Evolutionary conservation across 1,140 invertebrate genomes (phyloP), one percentile per base, ranked within the genome.

Genomic region (Linepithema humile): DNA sequence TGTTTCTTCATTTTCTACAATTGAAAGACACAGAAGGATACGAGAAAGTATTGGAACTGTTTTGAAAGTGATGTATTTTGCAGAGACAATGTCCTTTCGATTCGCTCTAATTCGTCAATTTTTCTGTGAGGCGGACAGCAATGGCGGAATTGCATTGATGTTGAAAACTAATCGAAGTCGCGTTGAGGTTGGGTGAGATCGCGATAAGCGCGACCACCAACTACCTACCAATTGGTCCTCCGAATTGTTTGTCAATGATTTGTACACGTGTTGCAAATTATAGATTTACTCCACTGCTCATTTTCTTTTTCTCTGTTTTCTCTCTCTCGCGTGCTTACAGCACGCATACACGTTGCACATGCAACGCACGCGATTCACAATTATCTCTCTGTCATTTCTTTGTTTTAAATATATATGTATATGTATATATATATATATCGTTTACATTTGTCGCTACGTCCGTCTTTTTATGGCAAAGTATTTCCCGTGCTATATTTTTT

Each of bases 221-320:
- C 67, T 59, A 73, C 20, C 78, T 45, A 75, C 73, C 73, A 50
- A 82, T 80, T 84, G 73, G 82, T 84, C 82, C 82, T 77, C 74
- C 73, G 73, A 78, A 59, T 82, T 74, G 82, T 64, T 72, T 50
- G 20, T 86, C 50, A 84, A 86, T 86, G 45, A 85, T 80, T 83
- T 70, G 80, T 89, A 88, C 65, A 84, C 65, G 53, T 83, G 55
- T 92, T 92, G 91, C 90, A 93, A 92, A 92, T 92, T 90, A 92
- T 91, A 92, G 84, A 86, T 83, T 91, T 92, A 92, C 91, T 91
- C 89, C 87, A 90, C 32, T 91, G 77, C 32, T 82, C 32, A 55
- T 73, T 73, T 43, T n/a, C 26, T 35, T 69, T 10, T 20, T 50
- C 43, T 26, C 7, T 72, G 70, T 43, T 35, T 69, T 26, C 59